Conservation (phyloP, 2,888 invertebrate genomes). For the Osmoderma eremita region DNA sequence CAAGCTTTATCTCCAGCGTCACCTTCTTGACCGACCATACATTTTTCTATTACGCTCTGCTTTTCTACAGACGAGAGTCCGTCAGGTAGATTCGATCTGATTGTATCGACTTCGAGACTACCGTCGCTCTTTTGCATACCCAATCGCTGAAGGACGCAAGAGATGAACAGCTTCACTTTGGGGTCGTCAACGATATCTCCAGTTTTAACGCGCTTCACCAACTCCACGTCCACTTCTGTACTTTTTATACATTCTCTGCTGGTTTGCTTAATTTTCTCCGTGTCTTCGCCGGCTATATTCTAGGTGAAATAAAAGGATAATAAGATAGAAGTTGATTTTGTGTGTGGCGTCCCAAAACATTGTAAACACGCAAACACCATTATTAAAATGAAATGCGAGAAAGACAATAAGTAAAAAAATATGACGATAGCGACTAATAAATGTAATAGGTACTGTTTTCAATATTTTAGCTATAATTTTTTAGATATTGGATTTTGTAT, state of each 20-base stretch:
- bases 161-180: constrained; percentile 50
- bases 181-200: constrained; percentile 58
- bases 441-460: too few species aligned
- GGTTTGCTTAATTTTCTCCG: constrained; percentile 10
- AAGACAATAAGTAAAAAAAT: too few species aligned
- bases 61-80: constrained; percentile 21
- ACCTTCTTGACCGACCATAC: constrained; percentile 62
- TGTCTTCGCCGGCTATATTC: neutral
- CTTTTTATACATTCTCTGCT: constrained; percentile 52
- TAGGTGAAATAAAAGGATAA: constrained; percentile 7
- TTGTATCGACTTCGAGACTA: constrained; percentile 35
- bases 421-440: too few species aligned
- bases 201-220: constrained; percentile 60
- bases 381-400: too few species aligned
- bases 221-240: constrained; percentile 56
- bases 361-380: too few species aligned
- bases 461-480: too few species aligned
- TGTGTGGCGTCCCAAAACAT: neutral
- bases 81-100: constrained; percentile 5
- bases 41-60: constrained; percentile 46
- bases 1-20: constrained; percentile 49
- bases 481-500: too few species aligned
- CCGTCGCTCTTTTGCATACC: constrained; percentile 46
- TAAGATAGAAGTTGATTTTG: neutral
- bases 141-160: constrained; percentile 49